phyloP scores from a whole-genome alignment of 2,888 invertebrate species.

The Epsilonema sp. region DNA sequence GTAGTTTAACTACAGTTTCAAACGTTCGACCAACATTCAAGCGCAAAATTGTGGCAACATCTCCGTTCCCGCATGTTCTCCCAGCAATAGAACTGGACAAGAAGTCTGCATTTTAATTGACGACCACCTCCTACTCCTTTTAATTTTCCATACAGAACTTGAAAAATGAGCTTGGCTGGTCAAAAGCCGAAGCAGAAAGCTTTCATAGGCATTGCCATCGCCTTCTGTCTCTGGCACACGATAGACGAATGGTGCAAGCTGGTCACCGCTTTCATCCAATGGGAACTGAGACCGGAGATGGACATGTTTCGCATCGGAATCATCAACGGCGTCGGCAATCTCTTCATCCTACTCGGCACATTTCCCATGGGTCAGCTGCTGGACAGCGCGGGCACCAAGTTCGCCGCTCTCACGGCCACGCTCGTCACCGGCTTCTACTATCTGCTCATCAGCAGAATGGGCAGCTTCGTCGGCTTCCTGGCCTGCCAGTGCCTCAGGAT shows the following conservation, averaged over 20 bases:
- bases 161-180: too few relatives aligned
- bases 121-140: too few relatives aligned
- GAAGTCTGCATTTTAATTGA: too few relatives aligned
- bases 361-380: constrained; percentile 15
- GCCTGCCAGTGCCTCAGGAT: constrained; percentile 13
- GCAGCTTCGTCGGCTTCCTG: constrained; percentile 11
- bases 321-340: constrained; percentile 15
- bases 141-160: too few relatives aligned
- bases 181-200: constrained; percentile 6
- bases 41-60: too few relatives aligned
- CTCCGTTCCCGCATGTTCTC: too few relatives aligned
- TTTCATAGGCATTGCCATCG: constrained; percentile 4
- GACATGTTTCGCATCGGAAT: constrained; percentile 13
- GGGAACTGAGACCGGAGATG: constrained; percentile 15
- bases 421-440: constrained; percentile 10
- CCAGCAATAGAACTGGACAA: too few relatives aligned
- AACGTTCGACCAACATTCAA: too few relatives aligned
- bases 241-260: constrained; percentile 19
- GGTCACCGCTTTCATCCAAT: constrained; percentile 17
- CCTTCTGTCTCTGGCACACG: constrained; percentile 17
- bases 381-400: constrained; percentile 4
- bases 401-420: constrained; percentile 12
- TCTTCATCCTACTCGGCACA: constrained; percentile 16
- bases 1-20: too few relatives aligned
- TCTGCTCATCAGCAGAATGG: constrained; percentile 11